A percentile compares a stretch with the other conserved stretches of the same genome.
phyloP scores from a whole-genome alignment of 2,797 vertebrate genomes.

The Poeciliopsis infans region DNA sequence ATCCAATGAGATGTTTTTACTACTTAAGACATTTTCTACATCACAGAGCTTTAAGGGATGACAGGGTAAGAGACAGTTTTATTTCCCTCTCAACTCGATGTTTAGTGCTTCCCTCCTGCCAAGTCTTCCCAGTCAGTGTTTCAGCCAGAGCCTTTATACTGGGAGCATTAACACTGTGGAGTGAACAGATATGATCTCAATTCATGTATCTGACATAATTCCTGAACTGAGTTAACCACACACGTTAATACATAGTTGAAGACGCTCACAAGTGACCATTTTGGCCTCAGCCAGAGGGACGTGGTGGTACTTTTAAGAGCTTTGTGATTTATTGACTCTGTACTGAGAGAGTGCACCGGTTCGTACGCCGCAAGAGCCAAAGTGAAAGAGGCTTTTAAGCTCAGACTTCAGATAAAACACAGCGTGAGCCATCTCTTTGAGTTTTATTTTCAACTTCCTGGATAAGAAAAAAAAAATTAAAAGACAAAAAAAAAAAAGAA shows the following conservation, averaged over 20 bases:
- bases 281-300: conserved; percentile 35
- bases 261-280: not conserved
- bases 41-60: not conserved
- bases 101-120: conserved; percentile 51
- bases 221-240: conserved; percentile 23
- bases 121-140: conserved; percentile 53
- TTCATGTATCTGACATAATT: conserved; percentile 32
- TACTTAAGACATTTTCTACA: not conserved
- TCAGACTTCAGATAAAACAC: conserved; percentile 35
- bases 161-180: conserved; percentile 33
- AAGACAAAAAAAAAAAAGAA: not conserved
- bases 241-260: conserved; percentile 17
- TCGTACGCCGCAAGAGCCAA: conserved; percentile 29
- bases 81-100: not conserved
- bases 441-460: conserved; percentile 30
- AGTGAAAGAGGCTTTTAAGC: conserved; percentile 48
- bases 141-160: conserved; percentile 43
- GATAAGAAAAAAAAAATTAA: not conserved
- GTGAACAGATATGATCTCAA: conserved; percentile 46
- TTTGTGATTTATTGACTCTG: conserved; percentile 54
- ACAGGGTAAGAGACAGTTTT: not conserved
- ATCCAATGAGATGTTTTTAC: not conserved
- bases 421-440: conserved; percentile 18
- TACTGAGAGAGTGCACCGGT: conserved; percentile 44
- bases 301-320: conserved; percentile 26